phyloP scores from a whole-genome alignment of 2,888 invertebrate genomes.

The Metallyticus violacea region DNA sequence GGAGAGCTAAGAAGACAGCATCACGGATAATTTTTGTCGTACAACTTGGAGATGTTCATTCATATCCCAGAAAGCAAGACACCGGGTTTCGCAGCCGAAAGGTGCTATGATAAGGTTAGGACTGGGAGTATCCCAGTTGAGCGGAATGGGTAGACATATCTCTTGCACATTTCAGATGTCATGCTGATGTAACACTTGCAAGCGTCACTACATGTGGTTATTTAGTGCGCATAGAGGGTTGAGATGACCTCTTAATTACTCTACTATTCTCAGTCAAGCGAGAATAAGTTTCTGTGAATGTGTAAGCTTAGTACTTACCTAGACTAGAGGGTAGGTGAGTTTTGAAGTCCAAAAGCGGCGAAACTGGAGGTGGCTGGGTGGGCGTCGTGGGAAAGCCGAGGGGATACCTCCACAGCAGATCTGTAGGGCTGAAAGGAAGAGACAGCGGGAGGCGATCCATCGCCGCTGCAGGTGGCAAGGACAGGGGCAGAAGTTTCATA shows the following conservation, averaged over 20 bases:
- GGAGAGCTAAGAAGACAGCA: neutral
- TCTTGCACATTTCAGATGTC: too few species aligned
- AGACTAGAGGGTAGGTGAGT: constrained; percentile 80
- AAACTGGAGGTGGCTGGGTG: constrained; percentile 39
- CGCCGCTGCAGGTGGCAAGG: constrained; percentile 65
- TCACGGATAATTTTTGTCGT: neutral
- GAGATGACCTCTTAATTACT: too few species aligned
- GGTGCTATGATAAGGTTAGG: too few species aligned
- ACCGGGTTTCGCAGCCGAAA: too few species aligned
- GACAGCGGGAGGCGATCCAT: constrained; percentile 75
- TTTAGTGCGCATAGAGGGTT: too few species aligned
- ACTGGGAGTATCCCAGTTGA: too few species aligned
- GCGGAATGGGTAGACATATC: too few species aligned
- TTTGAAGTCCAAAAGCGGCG: constrained; percentile 71
- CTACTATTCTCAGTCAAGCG: too few species aligned
- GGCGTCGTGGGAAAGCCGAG: constrained; percentile 48
- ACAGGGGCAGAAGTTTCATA: constrained; percentile 57
- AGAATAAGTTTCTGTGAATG: too few species aligned
- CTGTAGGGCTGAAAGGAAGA: constrained; percentile 75
- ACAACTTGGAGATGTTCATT: too few species aligned
- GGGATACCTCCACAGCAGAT: constrained; percentile 85
- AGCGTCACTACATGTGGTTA: too few species aligned
- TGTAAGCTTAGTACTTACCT: constrained; percentile 46
- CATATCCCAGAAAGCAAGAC: neutral
- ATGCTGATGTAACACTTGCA: too few species aligned